Base-by-base conservation (phyloP, 2,797 vertebrate genomes). In the Apogon talboti region DNA sequence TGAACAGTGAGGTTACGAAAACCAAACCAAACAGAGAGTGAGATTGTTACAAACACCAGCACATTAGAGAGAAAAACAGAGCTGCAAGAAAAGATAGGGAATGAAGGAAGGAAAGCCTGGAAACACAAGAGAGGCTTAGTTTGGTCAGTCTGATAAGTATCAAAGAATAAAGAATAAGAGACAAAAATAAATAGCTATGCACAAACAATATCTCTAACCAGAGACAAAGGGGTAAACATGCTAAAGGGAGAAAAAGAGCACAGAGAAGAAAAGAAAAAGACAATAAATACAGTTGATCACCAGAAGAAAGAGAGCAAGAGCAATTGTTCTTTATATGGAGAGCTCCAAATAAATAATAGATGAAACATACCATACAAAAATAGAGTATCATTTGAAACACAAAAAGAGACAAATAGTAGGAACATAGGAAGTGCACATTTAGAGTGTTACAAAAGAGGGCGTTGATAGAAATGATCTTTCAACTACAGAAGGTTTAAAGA, bases 91-190 rank as follows among this genome's bases (percentile, higher is more conserved):
- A 90, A 91, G 87, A 91, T 84, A 89, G 78, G 82, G 78, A 78
- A 91, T 71, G 87, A 89, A 89, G 83, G 80, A 84, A 83, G 84
- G 74, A 81, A 89, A 90, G 92, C 89, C 92, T 93, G 91, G 68
- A 93, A 93, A 92, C 87, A 91, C 84, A 93, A 93, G 88, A 92
- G 81, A 92, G 90, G 84, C 92, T 93, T 87, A 90, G 88, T 91
- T 91, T 89, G 78, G 89, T 92, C 91, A 92, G 89, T 93, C 85
- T 87, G 89, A 91, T 86, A 89, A 85, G 71, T 87, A 88, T 87
- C 76, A 91, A 89, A 89, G 68, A 92, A 91, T 79, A 91, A 89
- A 89, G 68, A 92, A 91, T 79, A 88, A 86, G 76, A 88, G 81
- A 86, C 60, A 82, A 85, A 87, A 90, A 82, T 61, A 89, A 83